Evolutionary conservation across 2,797 vertebrate genomes (phyloP), one percentile per base, ranked within the genome.

Genomic region (Carapus acus): DNA sequence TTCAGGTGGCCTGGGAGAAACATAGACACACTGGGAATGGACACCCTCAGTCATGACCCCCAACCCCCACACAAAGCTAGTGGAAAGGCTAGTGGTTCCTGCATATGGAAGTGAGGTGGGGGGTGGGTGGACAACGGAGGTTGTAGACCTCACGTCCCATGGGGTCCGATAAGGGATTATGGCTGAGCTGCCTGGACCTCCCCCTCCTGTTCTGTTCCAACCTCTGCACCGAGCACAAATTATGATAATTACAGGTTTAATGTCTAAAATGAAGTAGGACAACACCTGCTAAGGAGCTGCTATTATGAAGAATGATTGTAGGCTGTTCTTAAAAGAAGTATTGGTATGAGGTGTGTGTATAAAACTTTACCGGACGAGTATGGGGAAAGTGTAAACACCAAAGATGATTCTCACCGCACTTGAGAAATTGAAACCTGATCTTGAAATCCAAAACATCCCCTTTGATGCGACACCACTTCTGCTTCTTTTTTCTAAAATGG

Each of bases 91-190:
- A 68, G 79, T 76, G 67, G 79, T 76, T 78, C 78, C 79, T 75
- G 70, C 75, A 80, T 79, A 79, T 81, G 77, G 81, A 78, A 79
- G 81, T 81, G 59, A 72, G 69, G 73, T 73, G 74, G 83, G 78
- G 81, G 82, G 78, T 73, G 68, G 82, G 74, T 61, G 73, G 66
- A 71, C 27, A 36, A 54, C 63, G 67, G 73, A 78, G 75, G 70
- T 57, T 76, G 77, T 58, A 66, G 83, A 73, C 77, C 71, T 77
- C 77, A 62, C 76, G 67, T 84, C 78, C 78, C 78, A 77, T 70
- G 80, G 77, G 86, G 79, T 85, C 81, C 85, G 77, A 88, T 83
- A 74, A 79, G 76, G 80, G 81, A 80, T 63, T 65, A 65, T 44
- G 46, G 67, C 68, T 57, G 56, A 69, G 53, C 69, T 80, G 53